Percentiles rank a stretch among this genome's conserved stretches.
Conservation (phyloP, 1,140 invertebrate genomes). For the Hormaphis cornu region DNA sequence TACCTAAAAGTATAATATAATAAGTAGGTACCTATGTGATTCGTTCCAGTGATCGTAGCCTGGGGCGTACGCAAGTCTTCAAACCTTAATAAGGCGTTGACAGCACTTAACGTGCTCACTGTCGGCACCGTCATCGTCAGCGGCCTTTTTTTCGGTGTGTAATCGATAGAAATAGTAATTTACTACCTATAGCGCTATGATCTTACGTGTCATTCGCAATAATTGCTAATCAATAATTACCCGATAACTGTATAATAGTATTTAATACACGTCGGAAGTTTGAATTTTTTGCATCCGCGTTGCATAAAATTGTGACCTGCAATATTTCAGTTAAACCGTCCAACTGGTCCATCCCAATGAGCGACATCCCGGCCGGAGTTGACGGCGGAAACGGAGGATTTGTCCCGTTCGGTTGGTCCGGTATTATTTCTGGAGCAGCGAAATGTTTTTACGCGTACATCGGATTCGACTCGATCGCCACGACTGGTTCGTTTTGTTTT, state of each 20-base stretch:
- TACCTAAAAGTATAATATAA: too few species aligned
- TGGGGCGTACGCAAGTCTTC: constrained; percentile 83
- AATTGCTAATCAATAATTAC: too few species aligned
- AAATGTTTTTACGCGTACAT: constrained; percentile 82
- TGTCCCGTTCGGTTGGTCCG: constrained; percentile 67
- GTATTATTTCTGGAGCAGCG: constrained; percentile 71
- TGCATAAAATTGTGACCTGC: too few species aligned
- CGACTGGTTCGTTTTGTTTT: constrained; percentile 49
- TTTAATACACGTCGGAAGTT: too few species aligned
- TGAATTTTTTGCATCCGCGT: too few species aligned
- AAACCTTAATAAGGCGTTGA: constrained; percentile 82
- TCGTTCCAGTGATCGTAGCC: constrained; percentile 61
- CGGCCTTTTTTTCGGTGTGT: constrained; percentile 67
- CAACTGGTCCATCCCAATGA: constrained; percentile 59
- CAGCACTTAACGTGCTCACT: constrained; percentile 73
- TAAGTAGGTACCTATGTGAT: too few species aligned
- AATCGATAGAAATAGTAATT: too few species aligned
- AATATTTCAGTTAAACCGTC: constrained; percentile 46
- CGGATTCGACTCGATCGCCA: constrained; percentile 80
- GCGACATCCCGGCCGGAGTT: constrained; percentile 47
- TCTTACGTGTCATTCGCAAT: too few species aligned
- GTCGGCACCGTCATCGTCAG: constrained; percentile 71
- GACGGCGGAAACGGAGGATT: constrained; percentile 64
- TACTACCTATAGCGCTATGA: too few species aligned
- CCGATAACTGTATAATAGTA: too few species aligned